phyloP scores from a whole-genome alignment of 2,797 vertebrate genomes.

The Enteromius afrohamiltoni region DNA sequence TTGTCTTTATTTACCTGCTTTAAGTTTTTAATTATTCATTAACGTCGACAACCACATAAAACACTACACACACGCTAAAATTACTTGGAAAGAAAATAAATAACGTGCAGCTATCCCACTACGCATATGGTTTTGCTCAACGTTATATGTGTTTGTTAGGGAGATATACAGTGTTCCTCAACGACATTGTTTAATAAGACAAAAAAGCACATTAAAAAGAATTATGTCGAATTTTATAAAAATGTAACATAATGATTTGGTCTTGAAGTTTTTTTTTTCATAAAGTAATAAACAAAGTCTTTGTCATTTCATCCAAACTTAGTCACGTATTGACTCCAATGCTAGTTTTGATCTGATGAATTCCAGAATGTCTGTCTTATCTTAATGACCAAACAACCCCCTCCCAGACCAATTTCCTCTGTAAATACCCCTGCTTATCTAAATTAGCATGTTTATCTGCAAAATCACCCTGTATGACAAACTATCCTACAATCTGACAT shows the following conservation, averaged over 20 bases:
- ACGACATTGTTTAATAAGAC: background rate
- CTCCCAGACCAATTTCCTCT: slow-evolving; percentile 27
- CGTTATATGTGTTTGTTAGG: background rate
- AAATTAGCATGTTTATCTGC: slow-evolving; percentile 32
- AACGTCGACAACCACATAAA: background rate
- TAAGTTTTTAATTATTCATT: background rate
- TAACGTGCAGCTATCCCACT: background rate
- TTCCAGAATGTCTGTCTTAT: slow-evolving; percentile 25
- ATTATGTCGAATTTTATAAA: background rate
- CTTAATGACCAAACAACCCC: slow-evolving; percentile 23
- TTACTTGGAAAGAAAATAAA: slow-evolving; percentile 16
- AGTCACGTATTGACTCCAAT: too few relatives aligned
- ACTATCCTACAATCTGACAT: background rate
- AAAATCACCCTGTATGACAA: background rate
- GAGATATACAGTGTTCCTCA: too few relatives aligned
- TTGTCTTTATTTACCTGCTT: accelerated
- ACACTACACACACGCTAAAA: background rate
- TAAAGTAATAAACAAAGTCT: too few relatives aligned
- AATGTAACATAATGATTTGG: background rate
- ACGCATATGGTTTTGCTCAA: background rate
- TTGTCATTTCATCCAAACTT: too few relatives aligned
- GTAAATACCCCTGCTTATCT: slow-evolving; percentile 36
- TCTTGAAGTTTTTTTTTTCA: background rate
- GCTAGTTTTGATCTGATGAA: too few relatives aligned
- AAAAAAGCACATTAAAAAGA: background rate